These are phyloP conservation scores for Paraplagusia blochii DNA, from an alignment of 2,113 vertebrate species.

Conservation along the genomic window DNA sequence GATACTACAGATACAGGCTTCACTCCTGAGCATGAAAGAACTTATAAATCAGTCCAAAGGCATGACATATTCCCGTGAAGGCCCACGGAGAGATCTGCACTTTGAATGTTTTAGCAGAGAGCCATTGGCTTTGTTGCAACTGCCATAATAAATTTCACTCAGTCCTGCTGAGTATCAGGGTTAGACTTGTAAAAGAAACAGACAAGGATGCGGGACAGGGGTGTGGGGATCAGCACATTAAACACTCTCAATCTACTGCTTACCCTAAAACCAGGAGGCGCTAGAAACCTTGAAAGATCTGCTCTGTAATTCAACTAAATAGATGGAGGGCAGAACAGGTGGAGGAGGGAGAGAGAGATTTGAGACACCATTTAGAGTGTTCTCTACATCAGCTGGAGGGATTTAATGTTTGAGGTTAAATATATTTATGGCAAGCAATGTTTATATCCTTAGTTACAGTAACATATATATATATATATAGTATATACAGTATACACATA, in stretches of 20 bases:
- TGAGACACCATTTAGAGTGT: background rate
- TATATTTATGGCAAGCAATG: too few relatives aligned
- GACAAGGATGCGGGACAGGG: constrained; percentile 8
- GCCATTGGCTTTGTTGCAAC: constrained; percentile 38
- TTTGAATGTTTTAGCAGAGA: constrained; percentile 38
- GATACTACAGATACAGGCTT: constrained; percentile 5
- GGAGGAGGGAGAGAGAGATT: constrained; percentile 19
- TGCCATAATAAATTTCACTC: constrained; percentile 39
- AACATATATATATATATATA: too few relatives aligned
- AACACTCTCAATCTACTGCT: constrained; percentile 30
- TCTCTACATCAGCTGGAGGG: too few relatives aligned
- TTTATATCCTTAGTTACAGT: too few relatives aligned
- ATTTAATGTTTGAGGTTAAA: too few relatives aligned
- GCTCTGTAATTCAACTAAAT: constrained; percentile 34
- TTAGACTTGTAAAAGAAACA: constrained; percentile 33
- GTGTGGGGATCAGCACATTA: constrained; percentile 27
- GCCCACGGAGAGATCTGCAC: constrained; percentile 32
- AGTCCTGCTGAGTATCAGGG: constrained; percentile 10
- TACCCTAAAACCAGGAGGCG: constrained; percentile 21
- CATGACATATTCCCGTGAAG: constrained; percentile 17
- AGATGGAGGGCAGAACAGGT: constrained; percentile 49
- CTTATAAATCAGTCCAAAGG: constrained; percentile 32
- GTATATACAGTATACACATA: too few relatives aligned
- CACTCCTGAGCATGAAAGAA: constrained; percentile 14
- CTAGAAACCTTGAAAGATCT: constrained; percentile 31